Percentiles rank a stretch among this genome's conserved stretches.
Evolutionary conservation across 2,113 vertebrate genomes (phyloP).

Genomic region (Lota lota): DNA sequence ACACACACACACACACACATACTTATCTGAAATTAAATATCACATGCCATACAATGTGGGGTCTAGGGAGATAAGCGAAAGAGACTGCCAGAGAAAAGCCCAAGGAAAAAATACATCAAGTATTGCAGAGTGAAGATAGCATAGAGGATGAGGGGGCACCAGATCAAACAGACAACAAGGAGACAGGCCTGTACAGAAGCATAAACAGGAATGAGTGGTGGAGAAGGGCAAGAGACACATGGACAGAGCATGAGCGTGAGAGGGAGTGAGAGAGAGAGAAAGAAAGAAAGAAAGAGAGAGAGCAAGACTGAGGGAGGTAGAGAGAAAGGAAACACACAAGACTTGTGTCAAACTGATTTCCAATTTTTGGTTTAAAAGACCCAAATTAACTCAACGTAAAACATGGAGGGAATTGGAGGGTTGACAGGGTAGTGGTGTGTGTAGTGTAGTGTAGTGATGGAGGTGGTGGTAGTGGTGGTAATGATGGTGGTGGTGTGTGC

Average conservation of each 20-base stretch:
- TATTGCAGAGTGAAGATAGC: slow-evolving; percentile 40
- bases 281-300: too few relatives aligned
- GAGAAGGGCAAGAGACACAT: slow-evolving; percentile 3
- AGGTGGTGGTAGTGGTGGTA: too few relatives aligned
- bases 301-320: not conserved
- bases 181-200: slow-evolving; percentile 11
- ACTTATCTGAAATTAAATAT: slow-evolving; percentile 59
- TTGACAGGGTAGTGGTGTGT: too few relatives aligned
- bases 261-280: too few relatives aligned
- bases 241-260: not conserved
- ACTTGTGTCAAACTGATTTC: not conserved
- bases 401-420: too few relatives aligned
- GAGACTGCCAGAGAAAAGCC: slow-evolving; percentile 22
- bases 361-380: too few relatives aligned
- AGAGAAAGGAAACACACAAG: not conserved
- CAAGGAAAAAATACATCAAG: slow-evolving; percentile 32
- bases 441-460: too few relatives aligned
- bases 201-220: not conserved
- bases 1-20: not conserved
- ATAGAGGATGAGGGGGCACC: slow-evolving; percentile 19
- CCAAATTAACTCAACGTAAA: too few relatives aligned
- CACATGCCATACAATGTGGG: slow-evolving; percentile 32
- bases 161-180: slow-evolving; percentile 29
- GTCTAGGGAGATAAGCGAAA: slow-evolving; percentile 50
- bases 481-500: too few relatives aligned